Base-by-base conservation (phyloP, 30 jellyfish, hydroid and myxozoan genomes). In the Aurelia aurita region DNA sequence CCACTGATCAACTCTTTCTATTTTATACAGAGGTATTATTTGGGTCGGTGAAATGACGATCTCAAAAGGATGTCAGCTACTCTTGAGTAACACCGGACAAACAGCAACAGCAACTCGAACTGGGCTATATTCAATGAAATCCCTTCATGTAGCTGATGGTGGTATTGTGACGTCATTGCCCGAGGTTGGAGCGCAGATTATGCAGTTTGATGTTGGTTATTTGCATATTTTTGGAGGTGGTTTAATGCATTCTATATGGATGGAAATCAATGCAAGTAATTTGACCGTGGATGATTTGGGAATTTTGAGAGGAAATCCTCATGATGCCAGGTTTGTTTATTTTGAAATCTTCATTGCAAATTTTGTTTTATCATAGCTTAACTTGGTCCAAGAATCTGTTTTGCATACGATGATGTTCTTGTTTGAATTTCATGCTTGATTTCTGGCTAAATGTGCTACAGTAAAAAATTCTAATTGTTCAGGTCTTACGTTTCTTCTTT, bases 141-240 rank as follows among this genome's bases (percentile, higher is more conserved):
- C 80, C 44, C 61, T 84, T 61, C 81, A 84, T 72, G 46, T 84
- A 18, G 76, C 73, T 16, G 87, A 84, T 23, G 88, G 88, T 21
- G 93, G 93, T 13, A 63, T 58, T 25, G 93, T 84, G 53, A 58
- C 85, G 39, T 84, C 93, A 28, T 58, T 84, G 49, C 74, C 93
- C 35, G 93, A 84, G 46, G 87, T 71, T 4, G 87, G 64, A 16
- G 82, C 87, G 13, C 81, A 57, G 65, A 63, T 22, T 80, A 70
- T 84, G 82, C 72, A 58, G 62, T 73, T 26, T 59, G 87, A 84
- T 22, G 62, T 84, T 28, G 81, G 66, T 23, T 82, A 71, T 31
- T 55, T 84, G 16, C 93, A 84, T 35, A 60, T 84, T 21, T 84
- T 47, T 46, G 93, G 93, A 47, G 93, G 93, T 28, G 93, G 93